Conservation (phyloP, 2,888 invertebrate genomes). For the Lepas anatifera region DNA sequence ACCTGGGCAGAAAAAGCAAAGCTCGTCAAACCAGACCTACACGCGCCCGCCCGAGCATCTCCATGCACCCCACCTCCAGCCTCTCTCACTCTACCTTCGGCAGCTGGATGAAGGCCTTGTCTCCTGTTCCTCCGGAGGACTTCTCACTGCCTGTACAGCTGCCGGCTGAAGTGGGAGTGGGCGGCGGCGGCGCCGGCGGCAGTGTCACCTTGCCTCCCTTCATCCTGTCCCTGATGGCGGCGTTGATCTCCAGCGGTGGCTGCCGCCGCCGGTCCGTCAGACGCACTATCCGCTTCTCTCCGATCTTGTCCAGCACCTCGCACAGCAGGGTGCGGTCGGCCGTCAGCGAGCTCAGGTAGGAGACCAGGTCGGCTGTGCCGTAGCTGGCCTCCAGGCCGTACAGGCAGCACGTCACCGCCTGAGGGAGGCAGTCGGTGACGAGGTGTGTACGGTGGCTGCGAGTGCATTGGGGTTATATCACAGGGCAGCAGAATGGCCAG, state of each 20-base stretch:
- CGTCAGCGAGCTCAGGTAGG: constrained; percentile 32
- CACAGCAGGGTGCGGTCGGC: not conserved
- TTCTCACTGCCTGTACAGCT: too few relatives aligned
- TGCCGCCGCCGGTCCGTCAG: not conserved
- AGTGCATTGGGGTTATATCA: too few relatives aligned
- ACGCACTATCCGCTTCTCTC: not conserved
- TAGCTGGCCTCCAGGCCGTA: constrained; percentile 44
- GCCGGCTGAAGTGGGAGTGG: not conserved
- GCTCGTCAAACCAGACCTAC: too few relatives aligned
- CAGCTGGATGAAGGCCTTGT: not conserved
- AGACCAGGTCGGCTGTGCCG: constrained; percentile 41
- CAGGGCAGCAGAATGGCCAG: too few relatives aligned
- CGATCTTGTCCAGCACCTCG: not conserved
- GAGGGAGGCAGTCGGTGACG: too few relatives aligned
- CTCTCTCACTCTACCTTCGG: too few relatives aligned
- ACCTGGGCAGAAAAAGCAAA: too few relatives aligned
- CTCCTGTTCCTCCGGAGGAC: too few relatives aligned
- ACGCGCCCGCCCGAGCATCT: too few relatives aligned
- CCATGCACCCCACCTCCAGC: not conserved
- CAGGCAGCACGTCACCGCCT: constrained; percentile 56
- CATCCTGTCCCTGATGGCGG: not conserved
- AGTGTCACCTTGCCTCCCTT: not conserved
- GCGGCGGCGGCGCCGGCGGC: not conserved
- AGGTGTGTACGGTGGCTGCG: too few relatives aligned
- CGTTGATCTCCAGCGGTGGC: not conserved